Conservation (phyloP, 92 coral and sea anemone species). For the Umimayanthus kanabou region DNA sequence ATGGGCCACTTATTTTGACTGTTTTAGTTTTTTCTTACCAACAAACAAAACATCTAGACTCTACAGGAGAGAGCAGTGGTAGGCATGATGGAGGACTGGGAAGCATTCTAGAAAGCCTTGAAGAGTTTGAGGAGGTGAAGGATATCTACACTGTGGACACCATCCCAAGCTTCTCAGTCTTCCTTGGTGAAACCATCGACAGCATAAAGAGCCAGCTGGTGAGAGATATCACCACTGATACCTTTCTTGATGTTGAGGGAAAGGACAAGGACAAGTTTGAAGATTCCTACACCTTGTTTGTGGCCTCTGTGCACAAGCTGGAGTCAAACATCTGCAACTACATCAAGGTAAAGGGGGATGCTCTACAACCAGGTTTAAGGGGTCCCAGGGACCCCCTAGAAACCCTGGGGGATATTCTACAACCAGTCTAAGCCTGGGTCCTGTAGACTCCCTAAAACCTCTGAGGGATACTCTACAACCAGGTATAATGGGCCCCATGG, state of each 20-base stretch:
- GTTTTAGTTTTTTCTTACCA: no score
- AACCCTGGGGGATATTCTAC: no score
- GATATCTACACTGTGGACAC: conserved; percentile 59
- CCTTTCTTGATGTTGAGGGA: conserved; percentile 81
- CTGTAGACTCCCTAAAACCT: no score
- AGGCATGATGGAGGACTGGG: conserved; percentile 53
- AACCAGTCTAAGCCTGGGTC: no score
- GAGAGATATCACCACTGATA: conserved; percentile 65
- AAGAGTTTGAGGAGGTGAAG: conserved; percentile 77
- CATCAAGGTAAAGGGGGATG: conserved; percentile 63
- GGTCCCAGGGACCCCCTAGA: no score
- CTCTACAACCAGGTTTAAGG: no score
- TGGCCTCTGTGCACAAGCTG: conserved; percentile 74
- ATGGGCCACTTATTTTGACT: no score
- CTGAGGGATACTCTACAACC: no score
- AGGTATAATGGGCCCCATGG: no score
- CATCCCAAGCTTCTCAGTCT: conserved; percentile 77
- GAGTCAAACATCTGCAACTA: conserved; percentile 84
- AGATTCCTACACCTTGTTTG: conserved; percentile 80
- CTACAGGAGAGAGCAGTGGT: conserved; percentile 42
- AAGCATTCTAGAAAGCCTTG: conserved; percentile 59
- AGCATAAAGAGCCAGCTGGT: conserved; percentile 74
- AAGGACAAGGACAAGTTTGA: conserved; percentile 87
- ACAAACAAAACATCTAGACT: conserved; percentile 37
- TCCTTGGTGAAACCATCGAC: conserved; percentile 59